Conservation (phyloP, 2,888 invertebrate genomes). For the Miltochrista miniata region DNA sequence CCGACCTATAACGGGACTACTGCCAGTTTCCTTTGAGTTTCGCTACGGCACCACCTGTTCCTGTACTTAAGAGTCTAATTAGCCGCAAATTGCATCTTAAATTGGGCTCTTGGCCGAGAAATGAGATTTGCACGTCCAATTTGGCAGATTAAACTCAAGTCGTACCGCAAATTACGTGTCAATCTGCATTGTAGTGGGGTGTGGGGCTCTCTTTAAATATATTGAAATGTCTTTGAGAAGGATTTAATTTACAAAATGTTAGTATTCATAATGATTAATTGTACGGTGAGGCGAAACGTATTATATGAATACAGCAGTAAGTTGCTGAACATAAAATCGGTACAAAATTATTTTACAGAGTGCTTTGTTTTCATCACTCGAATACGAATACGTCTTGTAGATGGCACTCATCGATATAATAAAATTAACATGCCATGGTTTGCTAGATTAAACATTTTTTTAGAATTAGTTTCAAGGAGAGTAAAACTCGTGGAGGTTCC, state of each 20-base stretch:
- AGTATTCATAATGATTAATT: conserved; percentile 4
- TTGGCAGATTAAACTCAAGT: conserved; percentile 69
- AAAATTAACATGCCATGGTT: no score
- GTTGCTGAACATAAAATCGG: no score
- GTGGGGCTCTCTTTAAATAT: conserved; percentile 31
- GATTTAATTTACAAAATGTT: conserved; percentile 23
- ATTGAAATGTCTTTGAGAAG: conserved; percentile 33
- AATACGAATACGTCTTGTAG: no score
- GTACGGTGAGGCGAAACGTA: not conserved
- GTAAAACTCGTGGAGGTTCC: no score
- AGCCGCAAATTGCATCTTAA: conserved; percentile 77
- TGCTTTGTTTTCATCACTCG: no score
- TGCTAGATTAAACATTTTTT: no score
- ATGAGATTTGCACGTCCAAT: conserved; percentile 78
- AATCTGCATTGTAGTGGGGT: conserved; percentile 58
- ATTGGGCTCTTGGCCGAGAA: conserved; percentile 73
- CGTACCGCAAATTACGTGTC: conserved; percentile 65
- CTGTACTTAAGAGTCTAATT: conserved; percentile 78
- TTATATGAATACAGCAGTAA: no score
- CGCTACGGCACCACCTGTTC: conserved; percentile 46
- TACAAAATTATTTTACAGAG: no score
- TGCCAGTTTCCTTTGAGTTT: conserved; percentile 63
- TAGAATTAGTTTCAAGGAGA: no score
- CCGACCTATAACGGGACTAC: conserved; percentile 47
- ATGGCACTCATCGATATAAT: no score